Evolutionary conservation across 2,888 invertebrate genomes (phyloP), one percentile per base, ranked within the genome.

Genomic region (Cinara cedri): DNA sequence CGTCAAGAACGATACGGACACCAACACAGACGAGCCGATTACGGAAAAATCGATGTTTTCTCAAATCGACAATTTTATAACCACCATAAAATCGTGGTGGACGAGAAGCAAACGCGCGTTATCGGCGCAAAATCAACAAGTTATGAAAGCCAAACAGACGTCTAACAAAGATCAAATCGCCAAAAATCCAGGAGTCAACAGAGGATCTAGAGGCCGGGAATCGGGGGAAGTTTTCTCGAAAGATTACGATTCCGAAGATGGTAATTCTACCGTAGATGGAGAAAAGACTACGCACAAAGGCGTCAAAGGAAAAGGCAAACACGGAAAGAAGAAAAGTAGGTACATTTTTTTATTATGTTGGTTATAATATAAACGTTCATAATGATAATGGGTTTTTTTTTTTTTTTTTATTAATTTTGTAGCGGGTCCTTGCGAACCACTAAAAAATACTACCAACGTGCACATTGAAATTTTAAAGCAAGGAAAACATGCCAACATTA

Each of bases 401-500:
- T 60, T 66, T 16, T 21, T 66, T 44, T 13, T 42, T 13, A 24
- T n/a, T 55, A 44, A 55, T 74, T 81, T 54, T 49, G 42, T 34
- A 74, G 81, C 74, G 44, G 85, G 83, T n/a, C 91, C 92, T 0
- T 93, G 93, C 83, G 91, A 91, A 82, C 87, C 90, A 0, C 87
- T 92, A 49, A 88, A 89, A 3, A 89, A 89, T 66, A 91, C 91
- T 82, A 89, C 90, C 0, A 91, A 89, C 83, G 88, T 91, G 34
- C 90, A 90, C 82, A 88, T 93, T 16, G 92, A 92, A 82, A 88
- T 93, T 60, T 88, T 93, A 1, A 90, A 92, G 83, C 89, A 88
- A 80, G 92, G 93, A 24, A 87, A 91, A 54, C 91, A 91, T 84
- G 90, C 90, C 3, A 92, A 91, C 80, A 89, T 90, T 16, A 90